Conservation (phyloP, 1,140 invertebrate species). For the Oryzaephilus surinamensis region DNA sequence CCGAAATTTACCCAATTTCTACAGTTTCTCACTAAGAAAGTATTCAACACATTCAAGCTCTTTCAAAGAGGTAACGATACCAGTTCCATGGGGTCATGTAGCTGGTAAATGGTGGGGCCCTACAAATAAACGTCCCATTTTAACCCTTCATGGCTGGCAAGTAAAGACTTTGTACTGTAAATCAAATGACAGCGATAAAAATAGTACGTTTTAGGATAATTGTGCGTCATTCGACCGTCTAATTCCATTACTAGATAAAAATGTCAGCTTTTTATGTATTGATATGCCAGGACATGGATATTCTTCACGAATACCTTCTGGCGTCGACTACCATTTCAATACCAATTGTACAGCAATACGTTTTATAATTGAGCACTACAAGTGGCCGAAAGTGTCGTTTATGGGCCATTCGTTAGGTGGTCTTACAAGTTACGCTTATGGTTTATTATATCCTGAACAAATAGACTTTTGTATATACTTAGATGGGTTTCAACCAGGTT, state of each 20-base stretch:
- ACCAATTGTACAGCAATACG: conserved; percentile 30
- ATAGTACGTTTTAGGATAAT: conserved; percentile 44
- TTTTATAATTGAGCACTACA: conserved; percentile 41
- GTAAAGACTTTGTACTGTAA: conserved; percentile 25
- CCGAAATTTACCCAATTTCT: too few species aligned
- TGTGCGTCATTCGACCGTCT: conserved; percentile 59
- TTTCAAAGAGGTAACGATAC: conserved; percentile 56
- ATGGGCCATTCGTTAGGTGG: conserved; percentile 57
- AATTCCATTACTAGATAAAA: conserved; percentile 45
- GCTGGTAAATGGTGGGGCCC: conserved; percentile 59
- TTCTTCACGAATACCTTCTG: conserved; percentile 53
- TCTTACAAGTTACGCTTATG: conserved; percentile 45
- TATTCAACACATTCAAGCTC: too few species aligned
- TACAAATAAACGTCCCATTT: conserved; percentile 47
- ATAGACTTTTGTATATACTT: conserved; percentile 50
- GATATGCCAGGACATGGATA: conserved; percentile 62
- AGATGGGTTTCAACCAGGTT: conserved; percentile 45
- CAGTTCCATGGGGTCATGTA: conserved; percentile 53
- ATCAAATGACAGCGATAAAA: background rate
- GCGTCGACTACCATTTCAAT: conserved; percentile 47
- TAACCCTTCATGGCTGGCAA: conserved; percentile 63
- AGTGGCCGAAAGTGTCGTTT: conserved; percentile 55
- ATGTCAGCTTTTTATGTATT: conserved; percentile 49
- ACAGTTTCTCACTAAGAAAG: too few species aligned
- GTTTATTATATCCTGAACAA: conserved; percentile 45